A percentile compares a stretch with the other conserved stretches of the same genome.
Conservation (phyloP, 2,797 vertebrate genomes). For the Arremon brunneinucha region DNA sequence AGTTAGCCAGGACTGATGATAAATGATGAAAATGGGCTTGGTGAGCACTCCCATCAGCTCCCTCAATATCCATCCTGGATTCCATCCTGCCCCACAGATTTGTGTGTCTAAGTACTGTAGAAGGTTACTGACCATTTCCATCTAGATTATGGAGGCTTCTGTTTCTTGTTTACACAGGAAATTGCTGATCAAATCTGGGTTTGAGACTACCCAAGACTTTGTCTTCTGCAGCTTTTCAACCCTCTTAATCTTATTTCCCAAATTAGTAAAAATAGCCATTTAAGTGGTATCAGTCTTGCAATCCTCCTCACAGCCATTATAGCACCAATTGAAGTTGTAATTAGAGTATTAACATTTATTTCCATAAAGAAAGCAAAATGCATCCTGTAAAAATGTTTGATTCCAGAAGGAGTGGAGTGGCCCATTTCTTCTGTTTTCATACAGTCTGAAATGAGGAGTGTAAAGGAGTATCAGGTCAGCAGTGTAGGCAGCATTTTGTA, state of each 20-base stretch:
- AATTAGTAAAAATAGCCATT: background rate
- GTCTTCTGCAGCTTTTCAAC: background rate
- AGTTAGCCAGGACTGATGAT: background rate
- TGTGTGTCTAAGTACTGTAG: background rate
- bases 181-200: background rate
- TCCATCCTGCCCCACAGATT: too few species aligned
- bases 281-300: background rate
- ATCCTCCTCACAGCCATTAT: background rate
- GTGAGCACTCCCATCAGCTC: background rate
- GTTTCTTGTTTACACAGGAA: background rate
- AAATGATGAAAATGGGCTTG: background rate
- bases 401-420: background rate
- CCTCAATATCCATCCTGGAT: background rate
- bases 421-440: background rate
- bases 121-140: background rate
- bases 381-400: background rate
- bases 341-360: background rate
- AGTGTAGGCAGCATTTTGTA: background rate
- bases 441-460: background rate
- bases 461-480: background rate
- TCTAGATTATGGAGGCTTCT: background rate
- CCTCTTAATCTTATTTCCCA: background rate
- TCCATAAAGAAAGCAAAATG: background rate
- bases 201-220: background rate
- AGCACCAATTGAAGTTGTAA: background rate